phyloP scores from a whole-genome alignment of 2,113 vertebrate genomes.

The Malurus elegans region DNA sequence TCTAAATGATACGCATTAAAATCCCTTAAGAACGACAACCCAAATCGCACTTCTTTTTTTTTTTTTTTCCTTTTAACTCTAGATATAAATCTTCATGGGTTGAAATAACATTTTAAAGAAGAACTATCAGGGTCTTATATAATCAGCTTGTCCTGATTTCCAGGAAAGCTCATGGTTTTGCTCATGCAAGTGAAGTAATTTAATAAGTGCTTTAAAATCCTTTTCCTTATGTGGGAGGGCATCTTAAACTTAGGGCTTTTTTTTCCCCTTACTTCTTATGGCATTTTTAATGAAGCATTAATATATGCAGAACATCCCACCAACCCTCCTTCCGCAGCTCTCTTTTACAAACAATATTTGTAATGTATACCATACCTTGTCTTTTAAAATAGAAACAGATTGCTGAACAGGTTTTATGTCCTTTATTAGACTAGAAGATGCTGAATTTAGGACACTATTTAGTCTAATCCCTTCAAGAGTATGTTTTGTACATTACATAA shows the following conservation, averaged over 20 bases:
- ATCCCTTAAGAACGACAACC: neutral
- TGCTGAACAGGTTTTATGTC: constrained; percentile 52
- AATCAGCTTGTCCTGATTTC: constrained; percentile 70
- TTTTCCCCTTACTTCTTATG: constrained; percentile 39
- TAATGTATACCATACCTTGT: constrained; percentile 44
- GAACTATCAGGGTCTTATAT: constrained; percentile 54
- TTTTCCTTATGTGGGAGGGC: constrained; percentile 70
- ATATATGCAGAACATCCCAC: constrained; percentile 57
- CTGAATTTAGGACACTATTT: constrained; percentile 61
- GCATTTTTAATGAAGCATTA: constrained; percentile 68
- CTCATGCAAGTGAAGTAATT: constrained; percentile 71
- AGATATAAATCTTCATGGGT: constrained; percentile 23
- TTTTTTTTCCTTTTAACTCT: neutral
- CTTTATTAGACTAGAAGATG: constrained; percentile 57
- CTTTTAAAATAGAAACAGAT: constrained; percentile 63
- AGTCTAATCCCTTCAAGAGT: constrained; percentile 51
- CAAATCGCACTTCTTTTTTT: neutral
- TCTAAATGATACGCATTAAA: neutral
- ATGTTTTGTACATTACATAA: constrained; percentile 39
- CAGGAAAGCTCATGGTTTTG: constrained; percentile 74
- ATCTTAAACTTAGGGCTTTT: constrained; percentile 56
- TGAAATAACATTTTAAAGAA: constrained; percentile 49
- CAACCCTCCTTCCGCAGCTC: constrained; percentile 36
- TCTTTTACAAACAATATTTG: constrained; percentile 36
- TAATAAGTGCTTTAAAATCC: constrained; percentile 73